phyloP scores from a whole-genome alignment of 2,888 invertebrate genomes.

The Lochmaea crataegi region DNA sequence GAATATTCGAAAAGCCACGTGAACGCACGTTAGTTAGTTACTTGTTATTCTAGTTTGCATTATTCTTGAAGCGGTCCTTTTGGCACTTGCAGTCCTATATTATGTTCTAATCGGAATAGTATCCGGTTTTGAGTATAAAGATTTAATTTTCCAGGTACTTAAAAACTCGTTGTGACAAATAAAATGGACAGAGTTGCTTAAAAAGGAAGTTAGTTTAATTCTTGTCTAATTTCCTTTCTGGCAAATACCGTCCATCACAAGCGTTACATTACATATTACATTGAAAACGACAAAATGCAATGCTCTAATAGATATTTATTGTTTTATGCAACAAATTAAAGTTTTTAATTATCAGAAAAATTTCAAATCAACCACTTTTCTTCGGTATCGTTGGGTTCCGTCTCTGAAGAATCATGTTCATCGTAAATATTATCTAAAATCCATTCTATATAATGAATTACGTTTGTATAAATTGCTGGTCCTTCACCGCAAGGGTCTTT shows the following conservation, averaged over 20 bases:
- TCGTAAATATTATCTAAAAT: constrained; percentile 69
- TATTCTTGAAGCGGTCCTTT: too few species aligned
- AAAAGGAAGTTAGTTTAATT: too few species aligned
- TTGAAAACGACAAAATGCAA: neutral
- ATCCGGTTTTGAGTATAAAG: too few species aligned
- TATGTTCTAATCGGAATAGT: too few species aligned
- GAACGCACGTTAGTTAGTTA: too few species aligned
- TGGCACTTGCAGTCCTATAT: too few species aligned
- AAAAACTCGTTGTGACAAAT: too few species aligned
- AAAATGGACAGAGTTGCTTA: too few species aligned
- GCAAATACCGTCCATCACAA: neutral
- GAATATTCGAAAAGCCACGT: too few species aligned
- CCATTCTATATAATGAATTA: constrained; percentile 71
- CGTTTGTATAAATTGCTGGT: constrained; percentile 73
- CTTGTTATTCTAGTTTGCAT: too few species aligned
- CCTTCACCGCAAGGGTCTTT: constrained; percentile 63
- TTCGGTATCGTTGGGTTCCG: neutral
- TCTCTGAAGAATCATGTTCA: constrained; percentile 4
- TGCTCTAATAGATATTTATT: neutral
- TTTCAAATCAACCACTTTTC: neutral
- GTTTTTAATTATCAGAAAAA: neutral
- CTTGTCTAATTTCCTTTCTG: too few species aligned
- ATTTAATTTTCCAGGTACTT: too few species aligned
- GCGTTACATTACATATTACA: neutral
- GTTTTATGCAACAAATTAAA: neutral